phyloP scores from a whole-genome alignment of 2,888 invertebrate species.

The Oscheius sp. region DNA sequence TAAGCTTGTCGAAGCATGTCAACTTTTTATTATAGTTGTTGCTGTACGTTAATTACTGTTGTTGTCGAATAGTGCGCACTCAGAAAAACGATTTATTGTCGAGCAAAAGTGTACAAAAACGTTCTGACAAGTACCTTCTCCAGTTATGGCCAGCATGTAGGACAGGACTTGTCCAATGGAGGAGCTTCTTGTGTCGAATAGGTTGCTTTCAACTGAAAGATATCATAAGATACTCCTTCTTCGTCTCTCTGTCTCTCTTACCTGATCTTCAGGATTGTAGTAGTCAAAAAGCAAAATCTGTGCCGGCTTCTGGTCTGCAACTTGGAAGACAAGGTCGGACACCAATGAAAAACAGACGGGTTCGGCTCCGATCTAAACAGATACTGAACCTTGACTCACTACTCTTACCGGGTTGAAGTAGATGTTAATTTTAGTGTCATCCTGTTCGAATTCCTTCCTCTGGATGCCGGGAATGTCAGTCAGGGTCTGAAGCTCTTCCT shows the following conservation, averaged over 20 bases:
- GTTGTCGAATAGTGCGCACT: too few relatives aligned
- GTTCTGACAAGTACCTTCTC: too few relatives aligned
- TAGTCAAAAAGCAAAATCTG: conserved; percentile 89
- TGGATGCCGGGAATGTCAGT: conserved; percentile 72
- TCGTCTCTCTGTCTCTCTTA: conserved; percentile 35
- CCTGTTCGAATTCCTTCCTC: conserved; percentile 73
- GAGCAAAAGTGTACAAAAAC: too few relatives aligned
- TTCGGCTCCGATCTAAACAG: conserved; percentile 64
- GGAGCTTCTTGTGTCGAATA: conserved; percentile 63
- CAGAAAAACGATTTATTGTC: too few relatives aligned
- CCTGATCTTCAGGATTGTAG: conserved; percentile 81
- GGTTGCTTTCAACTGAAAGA: conserved; percentile 64
- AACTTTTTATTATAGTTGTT: too few relatives aligned
- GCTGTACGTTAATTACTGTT: too few relatives aligned
- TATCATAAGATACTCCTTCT: too few relatives aligned
- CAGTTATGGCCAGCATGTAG: conserved; percentile 64
- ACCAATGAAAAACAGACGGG: conserved; percentile 84
- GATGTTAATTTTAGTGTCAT: conserved; percentile 74
- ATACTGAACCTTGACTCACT: background rate
- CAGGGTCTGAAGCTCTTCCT: conserved; percentile 47
- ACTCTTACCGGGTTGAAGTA: conserved; percentile 75
- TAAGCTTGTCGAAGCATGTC: too few relatives aligned
- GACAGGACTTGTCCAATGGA: conserved; percentile 64
- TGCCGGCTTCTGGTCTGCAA: conserved; percentile 87
- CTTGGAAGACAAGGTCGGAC: conserved; percentile 85